Base-by-base conservation (phyloP, 2,113 vertebrate species). In the Salvelinus namaycush region DNA sequence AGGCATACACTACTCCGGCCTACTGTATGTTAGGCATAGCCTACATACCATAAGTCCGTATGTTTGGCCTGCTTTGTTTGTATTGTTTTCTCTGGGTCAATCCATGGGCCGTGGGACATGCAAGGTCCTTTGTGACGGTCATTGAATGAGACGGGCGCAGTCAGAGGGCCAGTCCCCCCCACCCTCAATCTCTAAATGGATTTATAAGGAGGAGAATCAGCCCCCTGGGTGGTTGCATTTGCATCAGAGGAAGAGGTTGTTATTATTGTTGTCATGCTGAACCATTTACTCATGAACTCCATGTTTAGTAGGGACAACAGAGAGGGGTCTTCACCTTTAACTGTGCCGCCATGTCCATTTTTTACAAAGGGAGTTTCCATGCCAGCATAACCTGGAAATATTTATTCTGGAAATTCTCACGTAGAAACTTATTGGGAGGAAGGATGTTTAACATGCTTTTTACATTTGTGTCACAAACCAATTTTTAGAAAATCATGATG, bases 61-160 rank as follows among this genome's bases (percentile, higher is more conserved):
- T 54, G 51, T 54, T 54, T 54, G 51, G 51, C 51, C 51, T 18
- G 51, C 51, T 67, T 67, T 67, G 65, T 26, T 26, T 29, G 14
- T 22, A 31, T 34, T 4, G 29, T n/a, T 73, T 29, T 73, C 16
- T 62, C 12, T 34, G 73, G 73, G 73, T 26, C 72, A 2, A 22
- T 74, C 59, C 26, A 59, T 64, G 27, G 59, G 20, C 60, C 16
- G 73, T 44, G 22, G 73, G n/a, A 74, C 34, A 39, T 73, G 72
- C 26, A 12, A 72, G 49, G 13, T 54, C 48, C 24, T 20, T 74
- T 65, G 59, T 74, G 73, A 74, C 22, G 39, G 22, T 49, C 18
- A 66, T 66, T 65, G 62, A 49, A 48, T 27, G 29, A 64, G 60
- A 66, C 34, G 9, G 34, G 60, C 16, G 72, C 5, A 1, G 14